A percentile compares a stretch with the other conserved stretches of the same genome.
These are phyloP conservation scores for Bos javanicus DNA, from an alignment of 2,113 vertebrate species.

Conservation along the genomic window DNA sequence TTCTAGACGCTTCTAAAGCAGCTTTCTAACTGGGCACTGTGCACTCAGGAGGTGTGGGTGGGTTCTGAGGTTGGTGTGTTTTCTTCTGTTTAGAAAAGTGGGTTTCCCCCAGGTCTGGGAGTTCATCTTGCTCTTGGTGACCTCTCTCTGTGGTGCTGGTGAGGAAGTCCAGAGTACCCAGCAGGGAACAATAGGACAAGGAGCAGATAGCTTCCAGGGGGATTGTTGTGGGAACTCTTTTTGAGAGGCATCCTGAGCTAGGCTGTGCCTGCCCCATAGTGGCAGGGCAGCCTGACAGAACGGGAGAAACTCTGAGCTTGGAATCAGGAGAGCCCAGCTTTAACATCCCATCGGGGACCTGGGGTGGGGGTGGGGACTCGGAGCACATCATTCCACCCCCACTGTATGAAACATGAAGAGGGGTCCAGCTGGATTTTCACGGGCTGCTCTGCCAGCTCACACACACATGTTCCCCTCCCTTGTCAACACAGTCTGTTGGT, in stretches of 20 bases:
- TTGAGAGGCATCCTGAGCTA: background rate
- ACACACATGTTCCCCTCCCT: background rate
- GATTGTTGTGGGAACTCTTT: background rate
- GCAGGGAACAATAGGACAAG: background rate
- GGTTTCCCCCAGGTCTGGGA: background rate
- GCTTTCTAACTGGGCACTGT: background rate
- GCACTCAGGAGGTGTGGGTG: background rate
- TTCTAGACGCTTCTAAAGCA: background rate
- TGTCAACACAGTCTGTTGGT: constrained; percentile 26
- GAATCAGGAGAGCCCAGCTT: background rate
- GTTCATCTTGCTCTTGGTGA: constrained; percentile 5
- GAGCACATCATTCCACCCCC: background rate
- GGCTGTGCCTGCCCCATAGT: background rate
- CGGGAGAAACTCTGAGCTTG: background rate
- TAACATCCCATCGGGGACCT: background rate
- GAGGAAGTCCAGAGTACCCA: background rate
- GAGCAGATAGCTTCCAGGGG: background rate
- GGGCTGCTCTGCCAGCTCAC: too few relatives aligned
- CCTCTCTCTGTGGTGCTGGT: background rate
- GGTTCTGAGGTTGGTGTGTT: background rate
- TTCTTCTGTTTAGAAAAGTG: background rate
- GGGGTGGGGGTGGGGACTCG: background rate
- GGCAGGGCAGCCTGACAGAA: background rate
- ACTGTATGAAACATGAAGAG: background rate
- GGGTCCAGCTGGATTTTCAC: background rate